These are phyloP conservation scores for Lepidurus packardi DNA, from an alignment of 1,140 invertebrate species.

Conservation along the genomic window DNA sequence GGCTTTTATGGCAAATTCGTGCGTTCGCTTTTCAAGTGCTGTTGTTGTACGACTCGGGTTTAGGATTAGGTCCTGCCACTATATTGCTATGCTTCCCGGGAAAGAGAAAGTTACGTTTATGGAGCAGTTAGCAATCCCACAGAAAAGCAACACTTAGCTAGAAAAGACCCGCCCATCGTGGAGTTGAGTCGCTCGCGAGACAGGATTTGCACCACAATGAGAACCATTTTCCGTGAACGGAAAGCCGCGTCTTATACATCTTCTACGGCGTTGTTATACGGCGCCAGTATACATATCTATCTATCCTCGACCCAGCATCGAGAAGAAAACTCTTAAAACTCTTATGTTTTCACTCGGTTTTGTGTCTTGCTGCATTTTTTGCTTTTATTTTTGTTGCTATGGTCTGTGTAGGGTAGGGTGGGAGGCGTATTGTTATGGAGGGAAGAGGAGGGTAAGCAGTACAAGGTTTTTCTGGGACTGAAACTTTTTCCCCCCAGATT, in stretches of 20 bases:
- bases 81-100: neutral
- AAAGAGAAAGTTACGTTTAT: neutral
- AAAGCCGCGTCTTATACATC: neutral
- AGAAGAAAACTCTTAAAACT: too few relatives aligned
- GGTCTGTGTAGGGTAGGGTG: too few relatives aligned
- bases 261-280: neutral
- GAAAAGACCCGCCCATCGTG: neutral
- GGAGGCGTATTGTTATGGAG: too few relatives aligned
- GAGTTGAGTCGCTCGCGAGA: neutral
- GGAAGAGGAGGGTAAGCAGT: too few relatives aligned
- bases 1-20: slow-evolving; percentile 3
- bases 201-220: neutral
- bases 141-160: neutral
- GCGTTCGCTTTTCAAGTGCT: slow-evolving; percentile 18
- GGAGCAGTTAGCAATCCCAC: slow-evolving; percentile 20
- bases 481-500: neutral
- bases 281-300: neutral
- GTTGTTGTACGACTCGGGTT: slow-evolving; percentile 8
- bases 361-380: too few relatives aligned
- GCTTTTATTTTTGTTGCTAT: too few relatives aligned
- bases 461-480: neutral
- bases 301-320: too few relatives aligned
- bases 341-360: too few relatives aligned
- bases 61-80: neutral
- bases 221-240: neutral